Conservation (phyloP, 2,113 vertebrate genomes). For the Nothocercus julius region DNA sequence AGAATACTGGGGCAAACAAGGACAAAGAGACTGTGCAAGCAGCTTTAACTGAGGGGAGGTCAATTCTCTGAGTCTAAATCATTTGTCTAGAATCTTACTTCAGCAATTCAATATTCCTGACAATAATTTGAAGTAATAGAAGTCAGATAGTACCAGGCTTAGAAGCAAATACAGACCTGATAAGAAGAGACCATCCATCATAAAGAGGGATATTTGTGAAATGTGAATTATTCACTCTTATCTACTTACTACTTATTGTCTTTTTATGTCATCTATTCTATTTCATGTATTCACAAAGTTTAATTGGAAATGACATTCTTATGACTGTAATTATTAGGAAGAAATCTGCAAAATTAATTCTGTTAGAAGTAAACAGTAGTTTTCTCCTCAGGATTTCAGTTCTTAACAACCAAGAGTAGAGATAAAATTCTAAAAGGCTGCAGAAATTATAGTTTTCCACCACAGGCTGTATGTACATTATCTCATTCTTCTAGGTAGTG, state of each 20-base stretch:
- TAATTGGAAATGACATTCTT: constrained; percentile 22
- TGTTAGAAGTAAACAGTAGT: not conserved
- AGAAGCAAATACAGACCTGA: not conserved
- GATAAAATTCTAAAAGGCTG: not conserved
- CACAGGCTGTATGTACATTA: not conserved
- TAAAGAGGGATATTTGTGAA: not conserved
- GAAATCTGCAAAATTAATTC: not conserved
- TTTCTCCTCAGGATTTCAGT: not conserved
- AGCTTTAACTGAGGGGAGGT: constrained; percentile 1
- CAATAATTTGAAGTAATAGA: not conserved
- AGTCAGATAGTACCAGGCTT: not conserved
- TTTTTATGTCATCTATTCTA: not conserved
- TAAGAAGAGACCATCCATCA: not conserved
- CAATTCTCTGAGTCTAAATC: not conserved
- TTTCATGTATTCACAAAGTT: not conserved
- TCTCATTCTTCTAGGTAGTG: not conserved
- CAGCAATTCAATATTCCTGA: not conserved
- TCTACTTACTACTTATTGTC: not conserved
- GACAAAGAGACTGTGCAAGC: not conserved
- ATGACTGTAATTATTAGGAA: not conserved
- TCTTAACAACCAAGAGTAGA: not conserved
- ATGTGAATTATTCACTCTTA: constrained; percentile 26
- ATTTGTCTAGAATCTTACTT: not conserved
- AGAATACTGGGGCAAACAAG: not conserved
- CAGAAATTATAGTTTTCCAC: not conserved